A percentile compares a stretch with the other conserved stretches of the same genome.
Evolutionary conservation across 2,888 invertebrate species (phyloP).

Genomic region (Orthosia cruda): DNA sequence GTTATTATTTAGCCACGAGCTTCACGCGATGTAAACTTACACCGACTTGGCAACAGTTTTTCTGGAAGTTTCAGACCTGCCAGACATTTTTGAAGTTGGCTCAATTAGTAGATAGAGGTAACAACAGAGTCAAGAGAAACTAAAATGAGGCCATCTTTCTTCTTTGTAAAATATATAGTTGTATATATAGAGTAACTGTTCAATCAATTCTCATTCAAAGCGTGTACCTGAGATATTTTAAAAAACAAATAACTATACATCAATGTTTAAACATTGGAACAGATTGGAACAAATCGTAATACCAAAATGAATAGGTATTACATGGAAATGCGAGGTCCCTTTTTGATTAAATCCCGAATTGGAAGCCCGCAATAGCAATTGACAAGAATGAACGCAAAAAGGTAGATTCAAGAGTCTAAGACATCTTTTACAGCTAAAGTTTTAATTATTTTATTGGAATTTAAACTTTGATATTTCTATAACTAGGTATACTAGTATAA

Average conservation of each 20-base stretch:
- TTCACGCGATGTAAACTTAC: too few species aligned
- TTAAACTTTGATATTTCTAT: background rate
- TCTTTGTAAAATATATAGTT: too few species aligned
- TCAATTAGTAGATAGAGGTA: too few species aligned
- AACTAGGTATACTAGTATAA: too few species aligned
- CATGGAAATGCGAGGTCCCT: conserved; percentile 17
- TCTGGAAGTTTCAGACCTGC: too few species aligned
- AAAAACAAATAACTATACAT: conserved; percentile 1
- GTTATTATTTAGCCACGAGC: too few species aligned
- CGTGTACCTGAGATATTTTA: background rate
- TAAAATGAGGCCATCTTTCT: too few species aligned
- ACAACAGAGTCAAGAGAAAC: too few species aligned
- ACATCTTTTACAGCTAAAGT: background rate
- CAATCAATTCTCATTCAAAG: conserved; percentile 4
- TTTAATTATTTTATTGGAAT: background rate
- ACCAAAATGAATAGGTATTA: conserved; percentile 14
- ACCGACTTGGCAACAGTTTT: too few species aligned
- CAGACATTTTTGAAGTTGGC: too few species aligned
- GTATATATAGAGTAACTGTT: too few species aligned
- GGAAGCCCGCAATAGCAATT: background rate
- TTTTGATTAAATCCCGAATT: conserved; percentile 29
- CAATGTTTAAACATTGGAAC: conserved; percentile 16
- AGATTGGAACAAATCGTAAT: conserved; percentile 11
- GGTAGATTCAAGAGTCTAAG: background rate
- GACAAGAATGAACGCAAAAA: background rate